phyloP scores from a whole-genome alignment of 2,888 invertebrate species.

The Diadromus collaris region DNA sequence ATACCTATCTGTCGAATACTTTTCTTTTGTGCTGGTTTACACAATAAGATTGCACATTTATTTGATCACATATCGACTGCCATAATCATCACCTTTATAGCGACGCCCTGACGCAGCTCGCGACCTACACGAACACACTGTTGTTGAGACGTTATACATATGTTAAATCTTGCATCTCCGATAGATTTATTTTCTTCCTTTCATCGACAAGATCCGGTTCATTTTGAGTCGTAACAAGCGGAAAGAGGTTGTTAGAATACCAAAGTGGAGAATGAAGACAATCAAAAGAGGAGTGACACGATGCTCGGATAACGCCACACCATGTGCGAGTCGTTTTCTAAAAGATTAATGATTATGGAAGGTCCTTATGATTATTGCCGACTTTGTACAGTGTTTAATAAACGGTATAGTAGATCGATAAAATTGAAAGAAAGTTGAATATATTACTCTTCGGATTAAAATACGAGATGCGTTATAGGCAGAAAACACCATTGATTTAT shows the following conservation, averaged over 20 bases:
- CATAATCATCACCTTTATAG: slow-evolving; percentile 71
- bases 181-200: neutral
- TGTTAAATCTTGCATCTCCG: slow-evolving; percentile 6
- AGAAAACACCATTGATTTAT: slow-evolving; percentile 79
- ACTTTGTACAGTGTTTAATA: slow-evolving; percentile 80
- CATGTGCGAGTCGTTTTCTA: slow-evolving; percentile 27
- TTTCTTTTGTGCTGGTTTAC: slow-evolving; percentile 76
- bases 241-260: neutral
- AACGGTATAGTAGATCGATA: slow-evolving; percentile 72
- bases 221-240: slow-evolving; percentile 4
- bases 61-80: slow-evolving; percentile 78
- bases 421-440: slow-evolving; percentile 66
- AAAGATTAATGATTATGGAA: slow-evolving; percentile 77
- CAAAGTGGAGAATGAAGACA: slow-evolving; percentile 7
- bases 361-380: slow-evolving; percentile 80
- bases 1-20: slow-evolving; percentile 41
- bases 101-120: slow-evolving; percentile 26
- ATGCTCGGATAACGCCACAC: slow-evolving; percentile 4
- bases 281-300: neutral
- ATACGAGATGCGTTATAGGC: slow-evolving; percentile 72
- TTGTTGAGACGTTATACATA: neutral
- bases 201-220: slow-evolving; percentile 10
- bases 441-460: slow-evolving; percentile 69
- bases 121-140: neutral
- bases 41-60: slow-evolving; percentile 78